Conservation (phyloP, 1,140 invertebrate genomes). For the Panagrolaimus sp. region DNA sequence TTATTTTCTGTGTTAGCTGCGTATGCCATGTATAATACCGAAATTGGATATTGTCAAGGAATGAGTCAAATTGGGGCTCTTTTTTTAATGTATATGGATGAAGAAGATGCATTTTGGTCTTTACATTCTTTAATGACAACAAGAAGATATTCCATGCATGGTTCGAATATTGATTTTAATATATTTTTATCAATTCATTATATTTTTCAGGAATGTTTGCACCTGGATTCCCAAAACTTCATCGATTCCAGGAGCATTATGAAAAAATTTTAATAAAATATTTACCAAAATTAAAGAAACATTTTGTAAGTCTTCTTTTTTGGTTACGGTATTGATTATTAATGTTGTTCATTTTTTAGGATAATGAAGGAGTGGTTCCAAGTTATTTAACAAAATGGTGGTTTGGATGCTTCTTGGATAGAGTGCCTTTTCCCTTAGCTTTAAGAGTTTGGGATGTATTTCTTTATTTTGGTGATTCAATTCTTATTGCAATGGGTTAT, state of each 20-base stretch:
- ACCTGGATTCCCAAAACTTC: slow-evolving; percentile 92
- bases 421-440: slow-evolving; percentile 60
- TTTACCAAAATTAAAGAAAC: slow-evolving; percentile 86
- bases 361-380: slow-evolving; percentile 86
- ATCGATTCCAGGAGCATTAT: slow-evolving; percentile 88
- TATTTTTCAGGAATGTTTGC: slow-evolving; percentile 75
- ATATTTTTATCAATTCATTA: slow-evolving; percentile 1
- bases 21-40: slow-evolving; percentile 91
- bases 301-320: slow-evolving; percentile 66
- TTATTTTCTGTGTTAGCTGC: slow-evolving; percentile 91
- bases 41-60: slow-evolving; percentile 75
- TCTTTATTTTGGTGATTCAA: slow-evolving; percentile 84
- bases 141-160: slow-evolving; percentile 92
- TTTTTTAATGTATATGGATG: slow-evolving; percentile 80
- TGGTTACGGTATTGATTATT: slow-evolving; percentile 19
- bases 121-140: slow-evolving; percentile 74
- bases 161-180: slow-evolving; percentile 62
- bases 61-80: slow-evolving; percentile 94
- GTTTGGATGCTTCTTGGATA: slow-evolving; percentile 95
- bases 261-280: slow-evolving; percentile 90
- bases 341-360: slow-evolving; percentile 61
- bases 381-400: slow-evolving; percentile 98
- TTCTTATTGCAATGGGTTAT: slow-evolving; percentile 91
- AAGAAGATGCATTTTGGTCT: slow-evolving; percentile 59
- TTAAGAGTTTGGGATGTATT: slow-evolving; percentile 91